Conservation (phyloP, 2,888 invertebrate genomes). For the Phengaris arion region DNA sequence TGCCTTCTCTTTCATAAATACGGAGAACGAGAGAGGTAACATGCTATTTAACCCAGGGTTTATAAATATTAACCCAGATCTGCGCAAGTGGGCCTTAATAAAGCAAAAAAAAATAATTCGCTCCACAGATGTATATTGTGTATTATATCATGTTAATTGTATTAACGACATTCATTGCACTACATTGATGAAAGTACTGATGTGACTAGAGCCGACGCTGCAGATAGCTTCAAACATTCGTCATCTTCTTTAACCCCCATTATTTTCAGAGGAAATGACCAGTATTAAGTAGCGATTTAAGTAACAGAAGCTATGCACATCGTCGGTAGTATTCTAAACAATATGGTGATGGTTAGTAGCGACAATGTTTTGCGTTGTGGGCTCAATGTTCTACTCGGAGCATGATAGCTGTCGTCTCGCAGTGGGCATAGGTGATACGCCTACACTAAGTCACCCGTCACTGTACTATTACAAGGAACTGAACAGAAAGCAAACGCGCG, state of each 20-base stretch:
- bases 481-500: slow-evolving; percentile 62
- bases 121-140: background rate
- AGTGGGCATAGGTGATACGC: slow-evolving; percentile 66
- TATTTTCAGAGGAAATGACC: too few relatives aligned
- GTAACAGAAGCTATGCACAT: background rate
- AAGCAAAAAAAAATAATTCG: background rate
- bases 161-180: slow-evolving; percentile 28
- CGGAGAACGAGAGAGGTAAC: too few relatives aligned
- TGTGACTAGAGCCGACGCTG: slow-evolving; percentile 37
- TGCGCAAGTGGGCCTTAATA: too few relatives aligned
- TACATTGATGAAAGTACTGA: slow-evolving; percentile 22
- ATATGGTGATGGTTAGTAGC: slow-evolving; percentile 63
- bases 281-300: background rate
- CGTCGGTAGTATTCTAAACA: slow-evolving; percentile 45
- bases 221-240: background rate
- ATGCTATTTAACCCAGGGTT: too few relatives aligned
- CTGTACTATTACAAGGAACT: slow-evolving; percentile 65
- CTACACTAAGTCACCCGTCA: slow-evolving; percentile 70
- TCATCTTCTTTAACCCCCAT: too few relatives aligned
- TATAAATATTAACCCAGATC: too few relatives aligned
- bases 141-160: background rate
- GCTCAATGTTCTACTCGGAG: slow-evolving; percentile 75
- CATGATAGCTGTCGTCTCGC: slow-evolving; percentile 66
- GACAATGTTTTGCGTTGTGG: slow-evolving; percentile 49
- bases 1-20: too few relatives aligned